These are phyloP conservation scores for Rhipidura dahli DNA, from an alignment of 2,113 vertebrate species.

Conservation along the genomic window DNA sequence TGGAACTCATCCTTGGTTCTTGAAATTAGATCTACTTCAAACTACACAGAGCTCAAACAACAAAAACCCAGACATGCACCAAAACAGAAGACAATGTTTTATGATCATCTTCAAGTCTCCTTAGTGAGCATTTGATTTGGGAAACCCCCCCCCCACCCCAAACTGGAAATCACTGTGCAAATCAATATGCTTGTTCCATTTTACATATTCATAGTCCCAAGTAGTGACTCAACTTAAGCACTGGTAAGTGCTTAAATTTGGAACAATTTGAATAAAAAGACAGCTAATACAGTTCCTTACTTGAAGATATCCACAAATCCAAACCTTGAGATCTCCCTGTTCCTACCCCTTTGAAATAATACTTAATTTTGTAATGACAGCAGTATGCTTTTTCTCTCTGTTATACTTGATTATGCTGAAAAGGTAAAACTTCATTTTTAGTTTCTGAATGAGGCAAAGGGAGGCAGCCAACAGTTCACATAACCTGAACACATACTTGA, in stretches of 20 bases:
- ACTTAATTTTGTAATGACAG: background rate
- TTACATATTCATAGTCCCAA: background rate
- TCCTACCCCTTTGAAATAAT: background rate
- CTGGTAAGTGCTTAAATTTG: background rate
- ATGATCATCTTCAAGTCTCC: background rate
- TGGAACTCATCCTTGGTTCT: background rate
- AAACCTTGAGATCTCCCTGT: background rate
- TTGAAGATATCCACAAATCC: background rate
- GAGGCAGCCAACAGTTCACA: background rate
- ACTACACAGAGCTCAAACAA: background rate
- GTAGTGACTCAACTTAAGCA: background rate
- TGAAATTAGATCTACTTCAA: background rate
- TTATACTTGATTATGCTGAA: background rate
- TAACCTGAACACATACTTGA: slow-evolving; percentile 20
- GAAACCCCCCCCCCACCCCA: too few species aligned
- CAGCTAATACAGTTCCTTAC: background rate
- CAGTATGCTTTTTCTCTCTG: background rate
- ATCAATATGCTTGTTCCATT: background rate
- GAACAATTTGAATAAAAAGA: background rate
- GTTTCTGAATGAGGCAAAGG: slow-evolving; percentile 34
- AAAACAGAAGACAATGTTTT: background rate
- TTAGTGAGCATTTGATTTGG: background rate
- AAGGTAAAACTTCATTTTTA: background rate
- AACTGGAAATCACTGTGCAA: background rate
- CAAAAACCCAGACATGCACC: background rate